Evolutionary conservation across 2,113 vertebrate species (phyloP).

Genomic region (Cercocebus atys): DNA sequence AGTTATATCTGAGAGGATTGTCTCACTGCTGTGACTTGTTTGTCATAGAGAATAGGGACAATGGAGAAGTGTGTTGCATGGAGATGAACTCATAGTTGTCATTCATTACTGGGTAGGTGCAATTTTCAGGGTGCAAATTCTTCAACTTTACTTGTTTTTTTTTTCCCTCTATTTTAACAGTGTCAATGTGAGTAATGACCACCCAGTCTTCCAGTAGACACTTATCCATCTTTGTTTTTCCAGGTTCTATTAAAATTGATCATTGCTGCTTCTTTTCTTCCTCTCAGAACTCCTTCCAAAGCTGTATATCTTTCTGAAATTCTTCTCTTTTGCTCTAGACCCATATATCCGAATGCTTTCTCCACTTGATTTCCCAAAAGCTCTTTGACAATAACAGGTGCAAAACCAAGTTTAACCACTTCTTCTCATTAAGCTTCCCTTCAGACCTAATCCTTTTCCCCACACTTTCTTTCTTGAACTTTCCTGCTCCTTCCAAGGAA

Average conservation of each 20-base stretch:
- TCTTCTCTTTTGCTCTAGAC: background rate
- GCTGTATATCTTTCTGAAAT: background rate
- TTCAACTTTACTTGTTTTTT: background rate
- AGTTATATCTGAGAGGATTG: background rate
- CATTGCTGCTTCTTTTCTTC: background rate
- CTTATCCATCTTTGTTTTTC: background rate
- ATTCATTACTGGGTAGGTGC: background rate
- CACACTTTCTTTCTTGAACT: background rate
- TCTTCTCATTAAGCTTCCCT: background rate
- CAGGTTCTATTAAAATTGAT: background rate
- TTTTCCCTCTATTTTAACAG: background rate
- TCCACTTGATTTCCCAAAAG: background rate
- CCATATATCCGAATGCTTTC: background rate
- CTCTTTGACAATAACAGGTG: background rate
- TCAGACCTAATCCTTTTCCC: background rate
- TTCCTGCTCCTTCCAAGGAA: background rate
- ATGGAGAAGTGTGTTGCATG: accelerated
- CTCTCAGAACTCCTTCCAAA: background rate
- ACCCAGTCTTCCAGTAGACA: background rate
- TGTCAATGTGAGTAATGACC: background rate
- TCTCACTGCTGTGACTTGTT: background rate
- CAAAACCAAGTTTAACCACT: background rate
- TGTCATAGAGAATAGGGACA: background rate
- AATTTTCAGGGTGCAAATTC: background rate
- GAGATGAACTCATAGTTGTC: background rate